Evolutionary conservation across 2,113 vertebrate species (phyloP).

Genomic region (Pseudopodoces humilis): DNA sequence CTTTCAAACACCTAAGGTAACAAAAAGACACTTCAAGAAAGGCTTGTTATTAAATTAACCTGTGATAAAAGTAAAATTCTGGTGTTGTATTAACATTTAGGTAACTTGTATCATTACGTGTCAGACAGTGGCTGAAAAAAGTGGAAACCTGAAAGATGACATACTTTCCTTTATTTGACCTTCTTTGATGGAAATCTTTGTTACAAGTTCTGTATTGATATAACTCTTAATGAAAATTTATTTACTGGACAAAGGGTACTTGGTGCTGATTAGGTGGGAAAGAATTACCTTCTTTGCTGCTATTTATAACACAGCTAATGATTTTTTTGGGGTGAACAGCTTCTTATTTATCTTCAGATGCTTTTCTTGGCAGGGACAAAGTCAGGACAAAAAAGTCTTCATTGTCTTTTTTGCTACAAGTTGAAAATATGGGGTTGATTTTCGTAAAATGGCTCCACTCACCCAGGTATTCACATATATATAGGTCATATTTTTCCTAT

Average conservation of each 20-base stretch:
- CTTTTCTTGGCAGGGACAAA: conserved; percentile 1
- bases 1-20: background rate
- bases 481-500: background rate
- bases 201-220: conserved; percentile 5
- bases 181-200: conserved; percentile 15
- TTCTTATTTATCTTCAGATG: conserved; percentile 36
- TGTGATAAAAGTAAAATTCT: background rate
- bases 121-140: background rate
- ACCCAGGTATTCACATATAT: background rate
- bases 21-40: background rate
- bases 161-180: conserved; percentile 9
- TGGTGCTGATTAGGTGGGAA: conserved; percentile 19
- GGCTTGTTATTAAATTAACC: background rate
- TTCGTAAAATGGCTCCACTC: background rate
- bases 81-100: background rate
- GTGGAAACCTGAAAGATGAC: background rate
- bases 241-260: conserved; percentile 44
- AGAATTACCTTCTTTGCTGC: background rate
- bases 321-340: conserved; percentile 21
- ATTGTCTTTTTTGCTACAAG: background rate
- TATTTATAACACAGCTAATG: conserved; percentile 34
- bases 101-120: background rate
- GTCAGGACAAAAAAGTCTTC: background rate
- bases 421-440: background rate
- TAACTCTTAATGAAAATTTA: conserved; percentile 35